These are phyloP conservation scores for Archegozetes longisetosus DNA, from an alignment of 1,140 invertebrate genomes.

Conservation along the genomic window DNA sequence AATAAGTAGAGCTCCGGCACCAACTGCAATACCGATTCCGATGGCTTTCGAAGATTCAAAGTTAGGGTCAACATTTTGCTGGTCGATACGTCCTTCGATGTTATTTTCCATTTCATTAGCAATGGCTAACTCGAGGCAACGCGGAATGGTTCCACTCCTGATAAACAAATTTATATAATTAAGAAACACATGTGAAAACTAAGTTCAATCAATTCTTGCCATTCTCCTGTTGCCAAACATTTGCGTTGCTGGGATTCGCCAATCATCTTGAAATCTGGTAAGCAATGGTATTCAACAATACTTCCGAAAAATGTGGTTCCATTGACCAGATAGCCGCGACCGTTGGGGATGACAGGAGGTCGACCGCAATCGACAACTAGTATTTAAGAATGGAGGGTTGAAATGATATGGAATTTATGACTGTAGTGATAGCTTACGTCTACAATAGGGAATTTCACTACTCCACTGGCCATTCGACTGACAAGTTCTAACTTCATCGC, in stretches of 20 bases:
- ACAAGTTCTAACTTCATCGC: slow-evolving; percentile 61
- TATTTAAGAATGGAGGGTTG: slow-evolving; percentile 4
- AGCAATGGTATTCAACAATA: slow-evolving; percentile 68
- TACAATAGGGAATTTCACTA: slow-evolving; percentile 55
- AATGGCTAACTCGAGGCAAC: slow-evolving; percentile 19
- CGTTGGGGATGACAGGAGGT: slow-evolving; percentile 57
- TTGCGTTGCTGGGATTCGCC: slow-evolving; percentile 43
- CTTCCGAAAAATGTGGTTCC: slow-evolving; percentile 60
- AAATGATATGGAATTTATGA: neutral
- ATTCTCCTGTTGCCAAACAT: slow-evolving; percentile 18
- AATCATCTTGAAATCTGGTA: slow-evolving; percentile 60
- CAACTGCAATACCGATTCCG: slow-evolving; percentile 30
- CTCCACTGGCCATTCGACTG: slow-evolving; percentile 62
- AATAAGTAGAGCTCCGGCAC: slow-evolving; percentile 25
- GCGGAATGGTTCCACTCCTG: slow-evolving; percentile 22
- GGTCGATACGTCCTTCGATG: neutral
- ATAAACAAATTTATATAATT: neutral
- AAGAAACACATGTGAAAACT: neutral
- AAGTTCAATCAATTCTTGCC: neutral
- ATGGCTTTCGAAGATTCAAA: slow-evolving; percentile 24
- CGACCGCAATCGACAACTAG: slow-evolving; percentile 66
- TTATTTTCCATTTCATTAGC: slow-evolving; percentile 12
- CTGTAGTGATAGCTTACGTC: slow-evolving; percentile 42
- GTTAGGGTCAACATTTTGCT: slow-evolving; percentile 12
- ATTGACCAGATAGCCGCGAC: slow-evolving; percentile 66